Conservation (phyloP, 2,113 vertebrate species). For the Heptranchias perlo region DNA sequence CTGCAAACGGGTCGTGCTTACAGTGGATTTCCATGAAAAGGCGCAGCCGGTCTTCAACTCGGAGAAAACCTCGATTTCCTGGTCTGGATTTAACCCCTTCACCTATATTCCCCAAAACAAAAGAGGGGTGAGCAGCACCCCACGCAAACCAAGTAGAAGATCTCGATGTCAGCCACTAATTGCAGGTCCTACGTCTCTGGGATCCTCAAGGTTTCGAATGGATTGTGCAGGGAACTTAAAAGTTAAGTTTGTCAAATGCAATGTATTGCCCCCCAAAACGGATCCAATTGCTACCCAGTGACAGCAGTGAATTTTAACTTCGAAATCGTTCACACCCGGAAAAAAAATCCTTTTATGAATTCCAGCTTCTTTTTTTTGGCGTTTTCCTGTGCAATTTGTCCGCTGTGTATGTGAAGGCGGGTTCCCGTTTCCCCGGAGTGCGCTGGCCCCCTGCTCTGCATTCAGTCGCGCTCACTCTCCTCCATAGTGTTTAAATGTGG, state of each 20-base stretch:
- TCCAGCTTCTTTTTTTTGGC: conserved; percentile 28
- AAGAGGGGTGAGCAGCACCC: conserved; percentile 24
- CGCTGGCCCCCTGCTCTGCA: conserved; percentile 34
- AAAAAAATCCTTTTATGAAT: conserved; percentile 30
- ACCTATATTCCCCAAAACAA: conserved; percentile 35
- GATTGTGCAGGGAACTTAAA: conserved; percentile 24
- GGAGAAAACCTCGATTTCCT: conserved; percentile 31
- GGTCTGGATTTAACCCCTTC: conserved; percentile 37
- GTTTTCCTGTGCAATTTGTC: conserved; percentile 35
- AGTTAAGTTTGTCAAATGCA: conserved; percentile 32
- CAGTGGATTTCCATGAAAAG: conserved; percentile 95
- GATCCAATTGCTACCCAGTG: conserved; percentile 32
- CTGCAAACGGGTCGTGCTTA: conserved; percentile 98
- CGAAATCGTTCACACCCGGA: conserved; percentile 31
- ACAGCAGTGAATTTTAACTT: conserved; percentile 35
- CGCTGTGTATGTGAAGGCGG: conserved; percentile 33
- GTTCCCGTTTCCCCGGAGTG: conserved; percentile 34
- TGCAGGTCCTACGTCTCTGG: conserved; percentile 22
- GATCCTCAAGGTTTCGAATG: conserved; percentile 25
- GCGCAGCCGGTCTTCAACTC: conserved; percentile 31
- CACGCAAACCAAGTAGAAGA: conserved; percentile 30
- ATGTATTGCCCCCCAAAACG: conserved; percentile 19
- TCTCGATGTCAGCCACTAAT: conserved; percentile 35
- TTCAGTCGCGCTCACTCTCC: conserved; percentile 34
- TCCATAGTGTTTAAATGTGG: conserved; percentile 35